Evolutionary conservation across 64 coral and sea anemone genomes (phyloP).

Genomic region (Porites australiensis): DNA sequence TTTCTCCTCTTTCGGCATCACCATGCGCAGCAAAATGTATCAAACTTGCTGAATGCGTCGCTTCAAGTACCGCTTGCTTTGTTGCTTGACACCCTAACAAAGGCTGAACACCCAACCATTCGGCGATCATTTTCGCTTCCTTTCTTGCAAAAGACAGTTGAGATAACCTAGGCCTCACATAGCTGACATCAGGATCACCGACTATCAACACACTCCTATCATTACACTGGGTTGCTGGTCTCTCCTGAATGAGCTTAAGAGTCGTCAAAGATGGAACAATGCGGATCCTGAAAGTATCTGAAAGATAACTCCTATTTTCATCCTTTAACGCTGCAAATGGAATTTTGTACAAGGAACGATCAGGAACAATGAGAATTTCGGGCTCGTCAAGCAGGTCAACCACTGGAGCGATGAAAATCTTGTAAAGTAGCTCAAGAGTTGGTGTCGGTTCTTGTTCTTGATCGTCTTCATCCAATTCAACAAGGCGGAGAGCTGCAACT

Average conservation of each 20-base stretch:
- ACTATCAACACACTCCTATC: constrained; percentile 7
- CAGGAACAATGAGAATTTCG: constrained; percentile 10
- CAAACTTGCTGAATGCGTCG: neutral
- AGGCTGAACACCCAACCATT: neutral
- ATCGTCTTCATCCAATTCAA: neutral
- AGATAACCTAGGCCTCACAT: neutral
- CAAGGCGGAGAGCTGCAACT: neutral
- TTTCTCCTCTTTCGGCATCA: constrained; percentile 11
- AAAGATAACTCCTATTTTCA: neutral
- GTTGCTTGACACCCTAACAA: constrained; percentile 19
- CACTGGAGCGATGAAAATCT: neutral
- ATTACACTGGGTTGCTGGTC: neutral
- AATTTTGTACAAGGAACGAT: neutral
- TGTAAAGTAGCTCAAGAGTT: neutral
- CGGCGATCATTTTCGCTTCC: constrained; percentile 8
- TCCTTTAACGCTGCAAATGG: constrained; percentile 41
- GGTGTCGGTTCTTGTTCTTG: neutral
- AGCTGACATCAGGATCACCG: constrained; percentile 33
- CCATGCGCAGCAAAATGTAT: constrained; percentile 52
- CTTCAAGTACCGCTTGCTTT: neutral
- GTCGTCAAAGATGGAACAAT: constrained; percentile 28
- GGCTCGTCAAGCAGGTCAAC: neutral
- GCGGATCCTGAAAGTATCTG: constrained; percentile 5
- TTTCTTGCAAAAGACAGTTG: neutral
- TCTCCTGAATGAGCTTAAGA: constrained; percentile 15